Evolutionary conservation across 2,113 vertebrate species (phyloP), one percentile per base, ranked within the genome.

Genomic region (Tyrannus savana): DNA sequence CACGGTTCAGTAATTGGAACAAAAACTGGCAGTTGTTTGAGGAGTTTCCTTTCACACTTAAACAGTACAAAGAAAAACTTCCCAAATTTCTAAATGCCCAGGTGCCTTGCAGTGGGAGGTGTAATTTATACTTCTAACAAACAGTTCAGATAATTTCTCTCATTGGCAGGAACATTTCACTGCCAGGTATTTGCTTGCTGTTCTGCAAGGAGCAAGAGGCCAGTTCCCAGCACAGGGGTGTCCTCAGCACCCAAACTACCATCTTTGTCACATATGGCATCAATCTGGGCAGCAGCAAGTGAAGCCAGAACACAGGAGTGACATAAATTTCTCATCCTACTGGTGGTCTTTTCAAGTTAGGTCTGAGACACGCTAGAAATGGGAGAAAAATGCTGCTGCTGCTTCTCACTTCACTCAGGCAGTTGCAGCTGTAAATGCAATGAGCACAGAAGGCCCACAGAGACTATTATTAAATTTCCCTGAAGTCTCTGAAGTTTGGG

Each of bases 1-100:
- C 71, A n/a, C 7, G 0, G 0, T 62, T 53, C 24, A 33, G 24
- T 64, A 56, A 56, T 0, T 30, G 21, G 53, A 90, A 76, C 23
- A 33, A 68, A 85, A 77, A 21, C 4, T 77, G 33, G 9, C 37
- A 56, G 7, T 74, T 79, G 33, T 93, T 82, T 76, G 33, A 80
- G 67, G 22, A 50, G 9, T 44, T 74, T 63, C 19, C 28, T 83
- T 80, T 62, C 19, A 67, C 46, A 19, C 14, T 87, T n/a, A 19
- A 76, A 56, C 12, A 69, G 21, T 60, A 63, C 17, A 5, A 74
- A 66, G 62, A 39, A 46, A 35, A 0, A 0, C 22, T 14, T 55
- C 62, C 50, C 4, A 28, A 46, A 59, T 59, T 39, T 75, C 25
- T 67, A 33, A 52, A 37, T 52, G 46, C 44, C 22, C 30, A 30